Evolutionary conservation across 1,140 invertebrate genomes (phyloP).

Genomic region (Cataglyphis hispanica): DNA sequence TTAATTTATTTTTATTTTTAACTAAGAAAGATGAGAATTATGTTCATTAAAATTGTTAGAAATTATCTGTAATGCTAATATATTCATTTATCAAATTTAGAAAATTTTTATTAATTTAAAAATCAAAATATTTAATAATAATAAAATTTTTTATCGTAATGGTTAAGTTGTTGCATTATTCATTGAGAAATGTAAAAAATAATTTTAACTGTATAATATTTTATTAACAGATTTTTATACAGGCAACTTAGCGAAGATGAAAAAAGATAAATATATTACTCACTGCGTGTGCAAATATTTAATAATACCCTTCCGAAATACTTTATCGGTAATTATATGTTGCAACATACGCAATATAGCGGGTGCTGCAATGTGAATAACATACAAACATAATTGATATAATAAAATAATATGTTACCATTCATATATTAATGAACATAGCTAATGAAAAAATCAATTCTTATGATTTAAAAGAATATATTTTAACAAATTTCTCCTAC

Average conservation of each 20-base stretch:
- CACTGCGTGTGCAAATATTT: conserved; percentile 86
- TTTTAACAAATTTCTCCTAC: not conserved
- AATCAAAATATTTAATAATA: too few species aligned
- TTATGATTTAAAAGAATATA: not conserved
- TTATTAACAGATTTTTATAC: too few species aligned
- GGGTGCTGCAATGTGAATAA: conserved; percentile 81
- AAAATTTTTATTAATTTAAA: not conserved
- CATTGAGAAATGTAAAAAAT: too few species aligned
- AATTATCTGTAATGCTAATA: not conserved
- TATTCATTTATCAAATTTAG: not conserved
- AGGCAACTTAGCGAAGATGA: not conserved
- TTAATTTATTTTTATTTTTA: not conserved
- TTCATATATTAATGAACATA: not conserved
- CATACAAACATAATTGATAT: not conserved
- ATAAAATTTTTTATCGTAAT: too few species aligned
- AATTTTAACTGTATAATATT: too few species aligned
- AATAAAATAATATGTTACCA: not conserved
- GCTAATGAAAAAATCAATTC: not conserved
- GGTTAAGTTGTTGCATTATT: too few species aligned
- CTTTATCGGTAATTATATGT: conserved; percentile 84
- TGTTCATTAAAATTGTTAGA: not conserved
- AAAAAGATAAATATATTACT: conserved; percentile 64
- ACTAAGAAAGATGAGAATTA: not conserved
- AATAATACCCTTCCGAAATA: conserved; percentile 84
- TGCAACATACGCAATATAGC: conserved; percentile 87